phyloP scores from a whole-genome alignment of 2,888 invertebrate genomes.

The Drosophila quinaria region DNA sequence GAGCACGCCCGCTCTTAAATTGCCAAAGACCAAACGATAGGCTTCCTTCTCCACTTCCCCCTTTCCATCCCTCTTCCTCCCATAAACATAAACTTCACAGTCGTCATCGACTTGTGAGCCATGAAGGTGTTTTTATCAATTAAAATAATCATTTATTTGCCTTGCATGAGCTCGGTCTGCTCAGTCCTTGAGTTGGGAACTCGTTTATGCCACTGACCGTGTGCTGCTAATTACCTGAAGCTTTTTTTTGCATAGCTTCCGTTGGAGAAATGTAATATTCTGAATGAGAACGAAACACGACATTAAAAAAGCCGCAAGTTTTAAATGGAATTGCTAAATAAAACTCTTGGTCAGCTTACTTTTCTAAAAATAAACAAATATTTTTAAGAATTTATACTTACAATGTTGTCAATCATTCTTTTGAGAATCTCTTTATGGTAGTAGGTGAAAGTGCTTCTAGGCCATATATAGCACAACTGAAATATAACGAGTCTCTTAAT shows the following conservation, averaged over 20 bases:
- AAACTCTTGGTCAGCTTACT: neutral
- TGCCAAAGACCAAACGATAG: conserved; percentile 54
- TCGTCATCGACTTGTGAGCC: conserved; percentile 45
- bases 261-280: conserved; percentile 21
- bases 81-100: conserved; percentile 12
- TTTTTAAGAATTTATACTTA: neutral
- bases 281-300: conserved; percentile 13
- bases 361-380: neutral
- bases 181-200: conserved; percentile 19
- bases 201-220: conserved; percentile 20
- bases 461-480: conserved; percentile 26
- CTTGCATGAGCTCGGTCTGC: conserved; percentile 47
- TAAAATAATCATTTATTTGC: conserved; percentile 77
- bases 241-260: conserved; percentile 36
- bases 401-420: neutral
- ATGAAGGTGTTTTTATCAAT: conserved; percentile 78
- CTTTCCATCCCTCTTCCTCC: neutral
- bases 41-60: conserved; percentile 8
- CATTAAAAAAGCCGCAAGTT: neutral
- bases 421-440: neutral
- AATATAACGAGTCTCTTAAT: conserved; percentile 48
- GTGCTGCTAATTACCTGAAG: conserved; percentile 55
- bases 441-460: conserved; percentile 50
- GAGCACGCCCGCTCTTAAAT: conserved; percentile 65
- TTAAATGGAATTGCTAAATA: neutral